Percentiles rank a stretch among this genome's conserved stretches.
These are phyloP conservation scores for Nasonia longicornis DNA, from an alignment of 1,140 invertebrate species.

Conservation along the genomic window DNA sequence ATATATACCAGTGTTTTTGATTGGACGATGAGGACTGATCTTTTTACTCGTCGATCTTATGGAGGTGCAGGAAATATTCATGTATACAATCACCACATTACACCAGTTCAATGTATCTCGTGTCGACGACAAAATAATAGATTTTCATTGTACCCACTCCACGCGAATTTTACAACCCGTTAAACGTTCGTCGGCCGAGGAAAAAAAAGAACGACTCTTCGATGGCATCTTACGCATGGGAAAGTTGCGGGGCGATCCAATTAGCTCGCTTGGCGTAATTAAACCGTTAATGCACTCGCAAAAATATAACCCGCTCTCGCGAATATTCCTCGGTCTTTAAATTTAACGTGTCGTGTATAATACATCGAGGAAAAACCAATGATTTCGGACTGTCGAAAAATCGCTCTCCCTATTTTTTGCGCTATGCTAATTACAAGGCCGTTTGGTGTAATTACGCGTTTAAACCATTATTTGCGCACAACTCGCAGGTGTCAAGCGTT, in stretches of 20 bases:
- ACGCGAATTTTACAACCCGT: conserved; percentile 7
- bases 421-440: background rate
- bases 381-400: conserved; percentile 14
- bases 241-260: conserved; percentile 10
- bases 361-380: background rate
- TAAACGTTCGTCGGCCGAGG: background rate
- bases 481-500: background rate
- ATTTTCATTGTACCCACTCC: background rate
- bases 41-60: too few relatives aligned
- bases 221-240: background rate
- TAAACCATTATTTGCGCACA: background rate
- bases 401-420: background rate
- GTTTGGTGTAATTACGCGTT: background rate
- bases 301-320: conserved; percentile 12
- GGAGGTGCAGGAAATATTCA: background rate
- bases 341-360: too few relatives aligned
- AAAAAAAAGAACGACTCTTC: background rate
- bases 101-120: background rate
- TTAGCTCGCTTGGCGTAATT: conserved; percentile 13
- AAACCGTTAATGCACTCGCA: conserved; percentile 19
- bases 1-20: background rate
- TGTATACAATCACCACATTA: background rate
- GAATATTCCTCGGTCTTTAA: background rate
- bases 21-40: too few relatives aligned
- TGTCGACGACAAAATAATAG: background rate